Evolutionary conservation across 2,888 invertebrate species (phyloP), one percentile per base, ranked within the genome.

Genomic region (Autographa pulchrina): DNA sequence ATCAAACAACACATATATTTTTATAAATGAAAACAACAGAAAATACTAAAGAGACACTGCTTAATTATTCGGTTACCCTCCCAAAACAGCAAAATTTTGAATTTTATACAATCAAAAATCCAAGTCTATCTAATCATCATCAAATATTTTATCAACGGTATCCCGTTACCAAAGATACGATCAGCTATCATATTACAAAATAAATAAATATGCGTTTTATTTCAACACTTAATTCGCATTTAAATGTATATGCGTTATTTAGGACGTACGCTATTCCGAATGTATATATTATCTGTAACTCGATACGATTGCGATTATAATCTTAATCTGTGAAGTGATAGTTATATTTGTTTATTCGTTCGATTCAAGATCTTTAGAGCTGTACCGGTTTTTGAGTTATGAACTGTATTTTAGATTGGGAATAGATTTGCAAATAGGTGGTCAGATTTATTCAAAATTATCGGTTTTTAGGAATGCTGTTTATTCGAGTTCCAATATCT

Each of bases 141-240:
- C 48, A 7, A n/a, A 48, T 48, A 16, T 16, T n/a, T 48, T 48
- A 48, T n/a, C 48, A n/a, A 48, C n/a, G n/a, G n/a, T n/a, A n/a
- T 48, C 48, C 48, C 48, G 48, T 48, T 48, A 48, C n/a, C 13
- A 11, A 4, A 56, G 54, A 56, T 56, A 20, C 16, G 7, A 25
- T 3, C 68, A 62, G 78, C n/a, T 60, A 62, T 62, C 78, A 61
- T 20, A 68, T 77, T 62, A 69, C 76, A 77, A 78, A 78, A 52
- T 20, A 6, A 43, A 66, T 20, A 20, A 16, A 56, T 25, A 20
- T 14, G 13, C 54, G 41, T 43, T 58, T 58, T 61, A 63, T 62
- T 16, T 61, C 54, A 65, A 70, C 65, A 74, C 65, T 18, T 65
- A 18, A 67, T 66, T 48, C 31, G 16, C 8, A 60, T 64, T 63